Evolutionary conservation across 1,140 invertebrate genomes (phyloP).

Genomic region (Bombus ignitus): DNA sequence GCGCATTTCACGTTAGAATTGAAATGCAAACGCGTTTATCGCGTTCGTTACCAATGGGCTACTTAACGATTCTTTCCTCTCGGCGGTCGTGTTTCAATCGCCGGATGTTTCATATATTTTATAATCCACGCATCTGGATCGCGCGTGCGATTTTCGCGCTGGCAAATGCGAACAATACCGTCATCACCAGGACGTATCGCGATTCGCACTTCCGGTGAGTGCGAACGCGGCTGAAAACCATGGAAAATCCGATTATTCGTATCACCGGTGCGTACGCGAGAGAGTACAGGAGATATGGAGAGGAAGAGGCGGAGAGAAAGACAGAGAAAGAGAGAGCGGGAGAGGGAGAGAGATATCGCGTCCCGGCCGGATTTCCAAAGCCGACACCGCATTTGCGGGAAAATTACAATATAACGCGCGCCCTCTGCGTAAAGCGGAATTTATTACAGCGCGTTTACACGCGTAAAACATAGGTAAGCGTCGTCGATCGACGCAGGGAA

Average conservation of each 20-base stretch:
- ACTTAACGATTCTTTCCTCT: background rate
- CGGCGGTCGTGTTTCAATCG: background rate
- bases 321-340: background rate
- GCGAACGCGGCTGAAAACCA: conserved; percentile 57
- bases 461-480: conserved; percentile 17
- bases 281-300: background rate
- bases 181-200: conserved; percentile 47
- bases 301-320: conserved; percentile 12
- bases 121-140: background rate
- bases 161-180: conserved; percentile 35
- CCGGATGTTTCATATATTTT: background rate
- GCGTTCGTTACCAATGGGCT: background rate
- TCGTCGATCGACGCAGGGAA: background rate
- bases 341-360: conserved; percentile 1
- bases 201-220: conserved; percentile 43
- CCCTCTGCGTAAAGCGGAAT: conserved; percentile 28
- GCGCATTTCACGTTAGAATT: background rate
- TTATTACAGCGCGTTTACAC: conserved; percentile 28
- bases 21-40: conserved; percentile 11
- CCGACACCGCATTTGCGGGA: conserved; percentile 31
- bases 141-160: background rate
- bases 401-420: conserved; percentile 62
- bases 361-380: conserved; percentile 29
- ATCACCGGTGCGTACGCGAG: conserved; percentile 32
- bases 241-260: conserved; percentile 64